Evolutionary conservation across 2,797 vertebrate species (phyloP).

Genomic region (Alectoris magna): DNA sequence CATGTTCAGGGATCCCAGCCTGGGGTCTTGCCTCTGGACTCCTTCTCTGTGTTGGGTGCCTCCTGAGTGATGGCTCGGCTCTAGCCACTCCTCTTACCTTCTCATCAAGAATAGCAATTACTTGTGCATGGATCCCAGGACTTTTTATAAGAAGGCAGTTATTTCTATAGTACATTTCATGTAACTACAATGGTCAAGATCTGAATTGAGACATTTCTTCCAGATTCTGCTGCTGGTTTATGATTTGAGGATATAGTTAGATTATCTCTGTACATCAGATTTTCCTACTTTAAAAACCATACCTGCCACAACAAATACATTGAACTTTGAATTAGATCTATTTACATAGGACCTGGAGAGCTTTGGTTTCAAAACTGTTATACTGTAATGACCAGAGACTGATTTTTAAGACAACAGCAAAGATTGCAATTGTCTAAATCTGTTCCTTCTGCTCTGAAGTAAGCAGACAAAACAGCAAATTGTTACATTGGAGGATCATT

Average conservation of each 20-base stretch:
- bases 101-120: neutral
- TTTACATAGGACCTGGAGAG: neutral
- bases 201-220: neutral
- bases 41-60: neutral
- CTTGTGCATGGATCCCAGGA: fast-evolving
- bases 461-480: neutral
- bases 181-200: neutral
- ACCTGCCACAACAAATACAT: neutral
- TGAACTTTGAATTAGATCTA: neutral
- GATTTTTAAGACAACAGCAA: neutral
- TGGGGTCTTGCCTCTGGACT: neutral
- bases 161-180: neutral
- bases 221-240: neutral
- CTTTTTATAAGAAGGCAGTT: neutral
- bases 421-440: neutral
- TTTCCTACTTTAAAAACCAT: neutral
- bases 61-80: neutral
- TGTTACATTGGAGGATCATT: neutral
- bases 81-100: neutral
- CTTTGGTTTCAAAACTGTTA: neutral
- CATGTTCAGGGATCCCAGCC: neutral
- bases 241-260: neutral
- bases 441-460: conserved; percentile 6
- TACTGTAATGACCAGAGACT: neutral
- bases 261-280: neutral